Evolutionary conservation across 2,113 vertebrate species (phyloP).

Genomic region (Chionomys nivalis): DNA sequence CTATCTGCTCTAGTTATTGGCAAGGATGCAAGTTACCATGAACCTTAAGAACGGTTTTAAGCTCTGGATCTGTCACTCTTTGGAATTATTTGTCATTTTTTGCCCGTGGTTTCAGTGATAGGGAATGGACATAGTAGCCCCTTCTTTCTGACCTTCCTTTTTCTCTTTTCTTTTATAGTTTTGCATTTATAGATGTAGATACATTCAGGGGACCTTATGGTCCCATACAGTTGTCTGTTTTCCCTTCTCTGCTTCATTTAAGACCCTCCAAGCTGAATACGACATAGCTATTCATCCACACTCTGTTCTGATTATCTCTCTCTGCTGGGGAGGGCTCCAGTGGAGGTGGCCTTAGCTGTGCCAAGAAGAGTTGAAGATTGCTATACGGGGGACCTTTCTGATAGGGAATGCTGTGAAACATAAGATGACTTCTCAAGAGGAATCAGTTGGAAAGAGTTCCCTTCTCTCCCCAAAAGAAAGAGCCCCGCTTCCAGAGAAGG

Average conservation of each 20-base stretch:
- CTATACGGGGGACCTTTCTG: conserved; percentile 35
- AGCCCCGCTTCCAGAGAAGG: not conserved
- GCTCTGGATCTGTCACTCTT: conserved; percentile 48
- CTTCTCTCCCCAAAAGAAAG: not conserved
- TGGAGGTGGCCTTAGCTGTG: not conserved
- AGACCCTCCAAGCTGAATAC: conserved; percentile 50
- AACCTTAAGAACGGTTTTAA: conserved; percentile 58
- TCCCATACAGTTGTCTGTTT: conserved; percentile 55
- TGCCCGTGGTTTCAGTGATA: conserved; percentile 58
- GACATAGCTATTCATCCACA: conserved; percentile 27
- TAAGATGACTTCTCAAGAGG: not conserved
- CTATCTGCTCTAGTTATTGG: conserved; percentile 76
- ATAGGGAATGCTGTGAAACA: not conserved
- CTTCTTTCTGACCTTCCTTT: conserved; percentile 7
- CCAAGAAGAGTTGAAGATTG: conserved; percentile 41
- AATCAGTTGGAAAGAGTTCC: not conserved
- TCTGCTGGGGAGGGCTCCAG: not conserved
- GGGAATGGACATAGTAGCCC: conserved; percentile 19
- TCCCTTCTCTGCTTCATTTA: conserved; percentile 53
- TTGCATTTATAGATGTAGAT: conserved; percentile 53
- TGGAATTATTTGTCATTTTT: conserved; percentile 64
- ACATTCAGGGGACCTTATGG: conserved; percentile 3
- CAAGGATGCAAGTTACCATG: conserved; percentile 18
- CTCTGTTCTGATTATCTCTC: conserved; percentile 27
- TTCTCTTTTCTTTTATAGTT: not conserved